Base-by-base conservation (phyloP, 2,797 vertebrate species). In the Mormyrus hasselquistii region DNA sequence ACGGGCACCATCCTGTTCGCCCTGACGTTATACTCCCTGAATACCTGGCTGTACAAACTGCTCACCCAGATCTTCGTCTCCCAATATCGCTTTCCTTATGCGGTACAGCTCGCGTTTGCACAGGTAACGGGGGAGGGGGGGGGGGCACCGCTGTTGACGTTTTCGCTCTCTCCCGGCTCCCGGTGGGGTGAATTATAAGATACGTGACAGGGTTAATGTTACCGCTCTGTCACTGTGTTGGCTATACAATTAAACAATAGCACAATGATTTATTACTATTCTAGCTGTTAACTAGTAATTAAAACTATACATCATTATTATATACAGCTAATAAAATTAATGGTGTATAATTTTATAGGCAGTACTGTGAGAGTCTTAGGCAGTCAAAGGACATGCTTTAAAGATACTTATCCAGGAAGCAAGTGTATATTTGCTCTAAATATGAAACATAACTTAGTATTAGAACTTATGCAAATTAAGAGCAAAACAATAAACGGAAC, bases 61-160 rank as follows among this genome's bases (percentile, higher is more conserved):
- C 94, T 97, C 85, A 90, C 89, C 0, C 65, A 90, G 53, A 88
- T 97, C 91, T 96, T 97, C 90, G 92, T 96, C 89, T 94, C 95
- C 9, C 96, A 97, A 93, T 97, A 97, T 89, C 95, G 94, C 91
- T 96, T 94, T 91, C 94, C 94, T 0, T 96, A 94, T 14, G 91
- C 91, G 7, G 94, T 94, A 25, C 93, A 94, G 22, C 92, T 96
- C 62, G 94, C 93, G 88, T 94, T 97, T 12, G 91, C 91, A n/a
- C 95, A 97, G 96, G 96, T 97, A 83, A 87, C 83, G 29, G 29
- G 29, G 29, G 29, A 34, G 29, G 2, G 29, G 29, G 29, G 29
- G 8, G 89, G 62, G 19, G 12, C 62, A 65, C 12, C 22, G 62
- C 82, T 50, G 16, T 52, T 62, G 9, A 65, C 3, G 62, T 29